Evolutionary conservation across 2,113 vertebrate genomes (phyloP), one percentile per base, ranked within the genome.

Genomic region (Alligator mississippiensis): DNA sequence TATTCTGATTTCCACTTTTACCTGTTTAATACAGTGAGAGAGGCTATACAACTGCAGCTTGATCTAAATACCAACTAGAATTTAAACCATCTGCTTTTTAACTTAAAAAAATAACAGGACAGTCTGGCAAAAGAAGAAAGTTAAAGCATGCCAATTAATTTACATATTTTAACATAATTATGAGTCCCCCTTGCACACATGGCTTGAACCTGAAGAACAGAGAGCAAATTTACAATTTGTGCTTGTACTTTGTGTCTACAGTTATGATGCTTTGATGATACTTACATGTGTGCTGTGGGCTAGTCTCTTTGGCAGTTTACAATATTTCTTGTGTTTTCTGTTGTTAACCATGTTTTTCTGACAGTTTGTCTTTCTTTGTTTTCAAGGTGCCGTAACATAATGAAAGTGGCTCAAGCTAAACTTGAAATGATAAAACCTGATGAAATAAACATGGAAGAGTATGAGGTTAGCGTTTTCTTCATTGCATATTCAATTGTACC

Each of bases 351-450:
- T 75, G 3, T 19, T 76, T 87, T 84, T 27, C 47, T 25, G 34
- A 22, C 34, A 47, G 24, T 38, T 87, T 78, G n/a, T 76, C 80
- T 83, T 77, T 88, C 22, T 97, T 92, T 91, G 16, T 87, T 92
- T 92, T 95, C 34, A 95, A 99, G 99, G 97, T 99, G 99, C 96
- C 98, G 99, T 96, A 99, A 98, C 96, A 99, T 99, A 95, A 99
- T 99, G 99, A 99, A 98, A 95, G 99, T 99, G 97, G 99, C 99
- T 70, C 99, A 99, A 97, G 98, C 98, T 93, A 99, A 99, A 97
- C 98, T 99, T 96, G 98, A 99, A 97, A 98, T 99, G 95, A 99
- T 99, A 97, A 99, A 98, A 93, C 99, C 99, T 2, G 98, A 99
- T 92, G 99, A 99, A 98, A 98, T 99, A 87, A 99, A 99, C 97